Percentiles rank a stretch among this genome's conserved stretches.
Evolutionary conservation across 2,113 vertebrate species (phyloP).

Genomic region (Barnardius zonarius): DNA sequence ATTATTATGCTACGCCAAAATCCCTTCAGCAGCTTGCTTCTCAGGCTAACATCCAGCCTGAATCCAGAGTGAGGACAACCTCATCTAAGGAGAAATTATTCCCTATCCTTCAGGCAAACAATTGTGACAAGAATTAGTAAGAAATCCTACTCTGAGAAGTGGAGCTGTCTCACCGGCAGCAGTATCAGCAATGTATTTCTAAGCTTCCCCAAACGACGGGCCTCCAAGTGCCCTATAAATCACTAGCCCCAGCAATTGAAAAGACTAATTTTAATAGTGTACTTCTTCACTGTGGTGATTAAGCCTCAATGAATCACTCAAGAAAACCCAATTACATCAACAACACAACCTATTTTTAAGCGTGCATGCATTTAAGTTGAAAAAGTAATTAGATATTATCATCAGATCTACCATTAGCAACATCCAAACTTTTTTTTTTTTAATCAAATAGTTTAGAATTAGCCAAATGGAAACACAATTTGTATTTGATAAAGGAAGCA

Average conservation of each 20-base stretch:
- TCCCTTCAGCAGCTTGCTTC: slow-evolving; percentile 8
- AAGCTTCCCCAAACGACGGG: slow-evolving; percentile 24
- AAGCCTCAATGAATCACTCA: slow-evolving; percentile 54
- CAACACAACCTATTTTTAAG: slow-evolving; percentile 21
- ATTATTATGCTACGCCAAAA: not conserved
- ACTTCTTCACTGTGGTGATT: slow-evolving; percentile 5
- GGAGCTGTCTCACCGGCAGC: not conserved
- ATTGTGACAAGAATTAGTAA: slow-evolving; percentile 38
- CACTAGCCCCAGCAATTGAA: slow-evolving; percentile 48
- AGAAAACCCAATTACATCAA: slow-evolving; percentile 58
- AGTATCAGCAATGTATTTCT: not conserved
- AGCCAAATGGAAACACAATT: slow-evolving; percentile 23
- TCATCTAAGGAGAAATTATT: slow-evolving; percentile 31
- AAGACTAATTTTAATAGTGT: slow-evolving; percentile 44
- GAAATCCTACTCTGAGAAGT: slow-evolving; percentile 20
- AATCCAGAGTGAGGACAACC: not conserved
- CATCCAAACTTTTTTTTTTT: not conserved
- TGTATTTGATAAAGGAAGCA: not conserved
- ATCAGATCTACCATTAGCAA: slow-evolving; percentile 40
- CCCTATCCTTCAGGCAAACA: slow-evolving; percentile 26
- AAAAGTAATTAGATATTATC: slow-evolving; percentile 61
- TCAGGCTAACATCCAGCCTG: not conserved
- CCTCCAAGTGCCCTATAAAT: slow-evolving; percentile 51
- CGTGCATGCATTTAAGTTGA: slow-evolving; percentile 2
- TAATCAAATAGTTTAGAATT: not conserved